phyloP scores from a whole-genome alignment of 2,113 vertebrate genomes.

The Pelusios castaneus region DNA sequence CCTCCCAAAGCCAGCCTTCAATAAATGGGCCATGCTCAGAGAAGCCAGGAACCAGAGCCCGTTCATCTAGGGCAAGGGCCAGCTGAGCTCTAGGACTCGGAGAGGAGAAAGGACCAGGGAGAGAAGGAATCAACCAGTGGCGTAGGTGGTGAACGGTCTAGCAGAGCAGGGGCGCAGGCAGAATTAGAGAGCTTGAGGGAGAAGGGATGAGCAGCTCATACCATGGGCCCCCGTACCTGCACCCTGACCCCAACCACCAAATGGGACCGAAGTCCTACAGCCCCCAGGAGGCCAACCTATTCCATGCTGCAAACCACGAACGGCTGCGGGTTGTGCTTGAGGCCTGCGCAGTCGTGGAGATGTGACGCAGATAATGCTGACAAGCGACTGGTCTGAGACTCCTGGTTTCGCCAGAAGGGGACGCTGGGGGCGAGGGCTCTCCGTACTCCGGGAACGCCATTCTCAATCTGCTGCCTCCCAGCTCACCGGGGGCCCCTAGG shows the following conservation, averaged over 20 bases:
- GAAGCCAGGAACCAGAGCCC: neutral
- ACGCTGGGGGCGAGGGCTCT: rapidly evolving
- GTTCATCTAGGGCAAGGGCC: neutral
- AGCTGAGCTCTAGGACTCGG: neutral
- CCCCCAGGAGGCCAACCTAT: neutral
- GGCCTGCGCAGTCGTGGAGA: no score
- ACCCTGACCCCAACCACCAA: neutral
- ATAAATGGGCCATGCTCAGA: no score
- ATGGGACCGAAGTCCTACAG: neutral
- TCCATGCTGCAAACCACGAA: neutral
- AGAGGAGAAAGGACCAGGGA: neutral
- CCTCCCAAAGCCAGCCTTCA: neutral
- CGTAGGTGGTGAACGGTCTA: neutral
- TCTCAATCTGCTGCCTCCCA: neutral
- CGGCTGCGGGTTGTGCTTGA: neutral
- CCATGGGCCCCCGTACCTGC: neutral
- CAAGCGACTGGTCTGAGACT: neutral
- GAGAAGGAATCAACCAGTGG: neutral
- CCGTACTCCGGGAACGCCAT: neutral
- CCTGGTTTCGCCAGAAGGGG: neutral
- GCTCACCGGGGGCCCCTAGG: neutral
- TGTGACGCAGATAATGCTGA: neutral
- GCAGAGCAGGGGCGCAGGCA: neutral
- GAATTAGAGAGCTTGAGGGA: neutral
- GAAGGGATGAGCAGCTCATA: neutral